A percentile compares a stretch with the other conserved stretches of the same genome.
These are phyloP conservation scores for Carposina sasakii DNA, from an alignment of 1,140 invertebrate species.

Conservation along the genomic window DNA sequence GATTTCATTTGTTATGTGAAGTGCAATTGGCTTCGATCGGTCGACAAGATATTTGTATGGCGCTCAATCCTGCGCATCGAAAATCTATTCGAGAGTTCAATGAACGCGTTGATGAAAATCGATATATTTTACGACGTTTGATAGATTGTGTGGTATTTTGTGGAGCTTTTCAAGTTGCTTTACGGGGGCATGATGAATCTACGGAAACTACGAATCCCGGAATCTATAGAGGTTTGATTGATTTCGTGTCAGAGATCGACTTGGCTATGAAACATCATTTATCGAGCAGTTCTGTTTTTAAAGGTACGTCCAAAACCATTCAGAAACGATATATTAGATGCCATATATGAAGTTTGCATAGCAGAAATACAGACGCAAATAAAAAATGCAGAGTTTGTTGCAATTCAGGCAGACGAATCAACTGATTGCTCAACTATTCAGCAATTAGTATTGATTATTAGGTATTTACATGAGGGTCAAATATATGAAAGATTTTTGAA, in stretches of 20 bases:
- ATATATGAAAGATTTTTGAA: constrained; percentile 17
- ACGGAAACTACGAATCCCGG: constrained; percentile 5
- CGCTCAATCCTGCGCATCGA: constrained; percentile 1
- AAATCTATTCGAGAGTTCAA: constrained; percentile 7
- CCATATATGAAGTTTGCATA: constrained; percentile 32
- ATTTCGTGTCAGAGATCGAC: constrained; percentile 32
- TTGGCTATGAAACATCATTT: constrained; percentile 32
- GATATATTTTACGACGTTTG: constrained; percentile 9
- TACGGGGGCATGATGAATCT: constrained; percentile 19
- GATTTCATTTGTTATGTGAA: constrained; percentile 5
- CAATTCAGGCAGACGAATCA: constrained; percentile 39
- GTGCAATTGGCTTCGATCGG: constrained; percentile 7
- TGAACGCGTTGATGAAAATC: constrained; percentile 11
- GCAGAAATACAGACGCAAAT: constrained; percentile 28
- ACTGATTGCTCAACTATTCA: constrained; percentile 35
- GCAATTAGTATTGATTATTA: constrained; percentile 38
- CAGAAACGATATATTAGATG: constrained; percentile 41
- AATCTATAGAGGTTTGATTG: constrained; percentile 18
- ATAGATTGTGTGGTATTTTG: too few species aligned
- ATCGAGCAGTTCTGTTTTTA: constrained; percentile 29
- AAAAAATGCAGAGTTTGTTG: constrained; percentile 24
- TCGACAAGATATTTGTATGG: constrained; percentile 6
- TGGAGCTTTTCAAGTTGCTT: constrained; percentile 15
- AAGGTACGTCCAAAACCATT: constrained; percentile 35
- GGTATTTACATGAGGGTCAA: constrained; percentile 32